Base-by-base conservation (phyloP, 2,797 vertebrate species). In the Micrastur ruficollis region DNA sequence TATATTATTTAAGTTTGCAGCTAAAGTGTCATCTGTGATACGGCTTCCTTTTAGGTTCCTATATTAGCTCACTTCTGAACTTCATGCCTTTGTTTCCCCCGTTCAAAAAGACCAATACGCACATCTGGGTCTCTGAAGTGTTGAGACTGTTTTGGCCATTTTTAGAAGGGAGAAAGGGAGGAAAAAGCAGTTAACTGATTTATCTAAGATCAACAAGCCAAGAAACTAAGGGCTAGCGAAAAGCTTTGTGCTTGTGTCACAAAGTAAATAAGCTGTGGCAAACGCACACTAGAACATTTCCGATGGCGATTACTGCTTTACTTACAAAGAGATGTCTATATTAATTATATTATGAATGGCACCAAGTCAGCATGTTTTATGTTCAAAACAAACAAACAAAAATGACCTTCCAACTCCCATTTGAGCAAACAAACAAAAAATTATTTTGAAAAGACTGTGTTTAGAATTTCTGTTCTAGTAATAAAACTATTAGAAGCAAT, bases 191-290 rank as follows among this genome's bases (percentile, higher is more conserved):
- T 59, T 67, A 76, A 63, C 78, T 87, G 52, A 73, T 87, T 89
- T 71, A 75, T 85, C 81, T 47, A 87, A 94, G 67, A 92, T 82
- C 91, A 94, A 86, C 80, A 95, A 73, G 74, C 71, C 67, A 92
- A 85, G 86, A 78, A 94, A 85, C 44, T 36, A 76, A 89, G 61
- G 90, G 73, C 61, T 79, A 79, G n/a, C 5, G 4, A 78, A 83
- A 74, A 80, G 74, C 75, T 87, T 85, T 91, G 86, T 93, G 81
- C 81, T 29, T 56, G 86, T 92, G 89, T 78, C 84, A 89, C 86
- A 81, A 85, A 92, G 90, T 74, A 95, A 95, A 93, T 79, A 96
- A 95, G 73, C 78, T 34, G 59, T 34, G 83, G 52, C 63, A 89
- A 80, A 94, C 1, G 1, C 82, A 73, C 53, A 22, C 56, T 7